Evolutionary conservation across 2,888 invertebrate species (phyloP).

Genomic region (Dichetophora obliterata): DNA sequence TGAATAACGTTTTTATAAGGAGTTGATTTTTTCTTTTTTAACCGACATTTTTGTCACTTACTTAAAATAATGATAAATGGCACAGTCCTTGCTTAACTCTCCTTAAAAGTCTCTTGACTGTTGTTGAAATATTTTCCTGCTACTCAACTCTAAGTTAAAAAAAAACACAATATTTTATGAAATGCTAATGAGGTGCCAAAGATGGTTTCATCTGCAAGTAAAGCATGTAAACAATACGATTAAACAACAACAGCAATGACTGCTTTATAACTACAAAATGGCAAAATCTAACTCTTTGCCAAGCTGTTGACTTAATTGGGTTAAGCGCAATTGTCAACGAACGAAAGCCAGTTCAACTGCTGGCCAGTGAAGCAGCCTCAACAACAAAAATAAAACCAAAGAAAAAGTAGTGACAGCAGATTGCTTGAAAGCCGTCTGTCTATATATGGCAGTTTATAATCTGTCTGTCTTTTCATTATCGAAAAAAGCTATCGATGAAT

Average conservation of each 20-base stretch:
- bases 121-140: too few species aligned
- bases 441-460: not conserved
- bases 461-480: not conserved
- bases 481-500: not conserved
- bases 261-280: not conserved
- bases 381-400: not conserved
- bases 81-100: too few species aligned
- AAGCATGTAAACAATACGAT: not conserved
- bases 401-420: not conserved
- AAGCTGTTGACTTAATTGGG: constrained; percentile 28
- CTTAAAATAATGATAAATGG: not conserved
- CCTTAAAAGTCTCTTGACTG: too few species aligned
- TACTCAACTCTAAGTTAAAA: too few species aligned
- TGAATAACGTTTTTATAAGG: too few species aligned
- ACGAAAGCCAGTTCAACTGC: not conserved
- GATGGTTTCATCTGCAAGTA: not conserved
- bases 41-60: not conserved
- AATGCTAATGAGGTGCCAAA: not conserved
- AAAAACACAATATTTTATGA: not conserved
- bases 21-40: too few species aligned
- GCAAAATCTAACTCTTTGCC: not conserved
- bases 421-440: not conserved
- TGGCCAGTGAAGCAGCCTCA: not conserved
- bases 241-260: not conserved
- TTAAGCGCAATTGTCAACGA: constrained; percentile 18